A percentile compares a stretch with the other conserved stretches of the same genome.
Evolutionary conservation across 2,888 invertebrate genomes (phyloP).

Genomic region (Brachyptera risi): DNA sequence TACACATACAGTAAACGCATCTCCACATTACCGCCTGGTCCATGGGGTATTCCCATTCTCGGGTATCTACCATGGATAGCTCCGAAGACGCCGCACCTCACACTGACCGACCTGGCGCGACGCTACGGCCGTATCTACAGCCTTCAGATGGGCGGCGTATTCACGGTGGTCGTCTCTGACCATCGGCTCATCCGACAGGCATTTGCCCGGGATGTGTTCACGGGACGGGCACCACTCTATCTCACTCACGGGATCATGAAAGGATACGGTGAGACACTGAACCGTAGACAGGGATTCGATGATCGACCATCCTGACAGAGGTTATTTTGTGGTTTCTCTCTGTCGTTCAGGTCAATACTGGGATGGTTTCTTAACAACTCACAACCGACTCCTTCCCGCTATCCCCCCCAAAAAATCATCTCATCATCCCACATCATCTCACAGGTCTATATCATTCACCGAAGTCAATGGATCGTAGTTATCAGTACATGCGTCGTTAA

Average conservation of each 20-base stretch:
- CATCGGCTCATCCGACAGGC: constrained; percentile 66
- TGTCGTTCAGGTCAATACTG: too few species aligned
- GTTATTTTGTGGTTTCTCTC: too few species aligned
- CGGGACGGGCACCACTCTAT: constrained; percentile 76
- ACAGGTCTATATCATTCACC: too few species aligned
- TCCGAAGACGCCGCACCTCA: constrained; percentile 62
- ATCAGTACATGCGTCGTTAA: too few species aligned
- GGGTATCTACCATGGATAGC: constrained; percentile 78
- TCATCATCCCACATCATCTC: background rate
- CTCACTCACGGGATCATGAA: constrained; percentile 84
- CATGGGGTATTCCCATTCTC: constrained; percentile 79
- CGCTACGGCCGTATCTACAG: constrained; percentile 72
- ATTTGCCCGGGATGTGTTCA: constrained; percentile 65
- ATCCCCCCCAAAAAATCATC: too few species aligned
- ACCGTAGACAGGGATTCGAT: too few species aligned
- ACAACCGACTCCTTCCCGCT: too few species aligned
- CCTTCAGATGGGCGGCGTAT: constrained; percentile 67
- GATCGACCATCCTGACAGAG: too few species aligned
- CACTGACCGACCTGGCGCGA: constrained; percentile 60
- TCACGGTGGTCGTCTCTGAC: constrained; percentile 74
- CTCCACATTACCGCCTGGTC: constrained; percentile 69
- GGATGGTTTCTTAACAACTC: too few species aligned
- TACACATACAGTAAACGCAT: background rate
- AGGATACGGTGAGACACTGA: constrained; percentile 70
- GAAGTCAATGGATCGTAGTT: too few species aligned